A percentile compares a stretch with the other conserved stretches of the same genome.
Conservation (phyloP, 2,888 invertebrate genomes). For the Patella pellucida region DNA sequence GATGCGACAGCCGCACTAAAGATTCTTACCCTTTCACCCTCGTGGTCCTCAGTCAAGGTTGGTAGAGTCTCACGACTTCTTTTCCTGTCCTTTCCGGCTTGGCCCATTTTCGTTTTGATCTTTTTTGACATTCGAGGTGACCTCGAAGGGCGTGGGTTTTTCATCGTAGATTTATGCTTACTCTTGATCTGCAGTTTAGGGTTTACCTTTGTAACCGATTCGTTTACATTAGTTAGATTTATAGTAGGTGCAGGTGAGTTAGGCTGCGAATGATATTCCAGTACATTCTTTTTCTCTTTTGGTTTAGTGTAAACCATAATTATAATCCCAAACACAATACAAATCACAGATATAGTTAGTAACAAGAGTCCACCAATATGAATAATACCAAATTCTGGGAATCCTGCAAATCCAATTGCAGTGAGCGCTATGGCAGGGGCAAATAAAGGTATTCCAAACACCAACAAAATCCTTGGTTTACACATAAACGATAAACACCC, state of each 20-base stretch:
- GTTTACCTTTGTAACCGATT: not conserved
- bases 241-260: not conserved
- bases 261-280: not conserved
- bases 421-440: constrained; percentile 15
- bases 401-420: constrained; percentile 14
- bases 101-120: not conserved
- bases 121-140: not conserved
- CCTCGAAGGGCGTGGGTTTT: not conserved
- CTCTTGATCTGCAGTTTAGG: not conserved
- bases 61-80: constrained; percentile 14
- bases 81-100: not conserved
- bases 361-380: constrained; percentile 21
- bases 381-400: constrained; percentile 14
- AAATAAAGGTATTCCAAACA: constrained; percentile 18
- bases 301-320: not conserved
- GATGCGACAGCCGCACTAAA: not conserved
- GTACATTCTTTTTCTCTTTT: not conserved
- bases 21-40: constrained; percentile 5
- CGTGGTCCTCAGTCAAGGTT: constrained; percentile 20
- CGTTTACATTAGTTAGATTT: not conserved
- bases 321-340: constrained; percentile 12
- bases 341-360: constrained; percentile 12
- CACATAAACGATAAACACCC: not conserved
- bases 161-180: not conserved
- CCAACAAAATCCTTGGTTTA: constrained; percentile 9